Evolutionary conservation across 1,140 invertebrate species (phyloP), one percentile per base, ranked within the genome.

Genomic region (Hetaerina americana): DNA sequence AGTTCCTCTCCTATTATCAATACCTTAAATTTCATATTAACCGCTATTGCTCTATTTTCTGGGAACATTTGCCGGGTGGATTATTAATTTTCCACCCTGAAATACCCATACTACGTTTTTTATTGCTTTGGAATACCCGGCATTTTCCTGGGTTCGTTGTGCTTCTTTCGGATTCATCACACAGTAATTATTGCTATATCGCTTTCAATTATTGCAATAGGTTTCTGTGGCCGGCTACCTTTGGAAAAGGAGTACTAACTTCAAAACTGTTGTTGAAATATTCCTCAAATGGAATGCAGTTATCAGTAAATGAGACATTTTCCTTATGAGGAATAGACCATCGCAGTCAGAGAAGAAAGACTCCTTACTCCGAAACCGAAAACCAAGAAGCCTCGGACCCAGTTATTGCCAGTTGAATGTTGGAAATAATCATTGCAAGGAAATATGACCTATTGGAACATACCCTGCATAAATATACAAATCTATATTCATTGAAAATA

Each of bases 81-180:
- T 57, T 18, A 18, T 57, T 57, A 57, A 57, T 57, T 57, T 12
- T 18, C 40, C 40, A 3, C 40, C 40, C 40, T 57, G 40, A 12
- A 57, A 18, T n/a, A 25, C 25, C 67, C 67, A 68, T 26, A 68
- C 67, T 68, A 68, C 67, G 67, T 15, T 3, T 26, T 57, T 57
- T 68, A 68, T 68, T 68, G 67, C 67, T 68, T 68, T 26, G 25
- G 67, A 68, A 68, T 68, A 68, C 67, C 67, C 27, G 67, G 67
- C 67, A 68, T 28, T 68, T 68, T 68, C 67, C 27, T 26, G 67
- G 67, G 25, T 3, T 26, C 40, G 40, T 57, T n/a, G 22, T 57
- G 40, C 40, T 57, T n/a, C 40, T n/a, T 57, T 57, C 40, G 40
- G 40, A n/a, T 57, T 18, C 15, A 57, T 57, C 40, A 57, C 40